Evolutionary conservation across 2,797 vertebrate species (phyloP).

Genomic region (Miichthys miiuy): DNA sequence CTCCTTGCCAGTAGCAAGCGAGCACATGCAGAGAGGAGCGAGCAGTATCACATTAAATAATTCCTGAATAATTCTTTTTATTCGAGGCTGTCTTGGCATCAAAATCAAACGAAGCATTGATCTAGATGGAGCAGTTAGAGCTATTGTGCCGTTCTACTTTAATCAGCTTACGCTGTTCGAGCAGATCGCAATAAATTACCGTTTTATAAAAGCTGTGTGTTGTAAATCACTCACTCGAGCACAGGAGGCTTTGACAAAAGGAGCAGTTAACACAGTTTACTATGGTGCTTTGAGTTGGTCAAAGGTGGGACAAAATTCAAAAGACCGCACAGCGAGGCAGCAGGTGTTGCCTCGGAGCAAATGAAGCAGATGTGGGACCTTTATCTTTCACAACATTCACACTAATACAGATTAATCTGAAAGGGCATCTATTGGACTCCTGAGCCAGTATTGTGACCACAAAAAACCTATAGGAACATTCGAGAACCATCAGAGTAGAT

Average conservation of each 20-base stretch:
- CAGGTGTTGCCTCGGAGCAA: conserved; percentile 67
- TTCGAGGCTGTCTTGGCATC: conserved; percentile 4
- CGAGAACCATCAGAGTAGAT: background rate
- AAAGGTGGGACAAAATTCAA: conserved; percentile 63
- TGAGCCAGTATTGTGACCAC: background rate
- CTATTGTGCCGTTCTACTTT: conserved; percentile 41
- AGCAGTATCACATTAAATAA: conserved; percentile 5
- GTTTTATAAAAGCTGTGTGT: conserved; percentile 46
- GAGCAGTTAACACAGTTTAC: conserved; percentile 62
- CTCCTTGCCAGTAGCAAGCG: background rate
- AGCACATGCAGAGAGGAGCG: conserved; percentile 22
- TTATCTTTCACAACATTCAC: conserved; percentile 23
- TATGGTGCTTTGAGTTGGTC: conserved; percentile 66
- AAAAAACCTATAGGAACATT: background rate
- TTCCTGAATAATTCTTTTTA: conserved; percentile 33
- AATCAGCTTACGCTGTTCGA: conserved; percentile 54
- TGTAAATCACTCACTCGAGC: conserved; percentile 59
- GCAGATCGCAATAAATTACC: conserved; percentile 59
- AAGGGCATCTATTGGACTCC: background rate
- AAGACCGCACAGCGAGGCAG: conserved; percentile 61
- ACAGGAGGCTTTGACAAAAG: conserved; percentile 52
- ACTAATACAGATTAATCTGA: background rate
- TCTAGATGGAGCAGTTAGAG: conserved; percentile 16
- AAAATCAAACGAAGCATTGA: conserved; percentile 33
- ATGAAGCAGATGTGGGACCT: conserved; percentile 61